Evolutionary conservation across 2,113 vertebrate genomes (phyloP), one percentile per base, ranked within the genome.

Genomic region (Aleadryas rufinucha): DNA sequence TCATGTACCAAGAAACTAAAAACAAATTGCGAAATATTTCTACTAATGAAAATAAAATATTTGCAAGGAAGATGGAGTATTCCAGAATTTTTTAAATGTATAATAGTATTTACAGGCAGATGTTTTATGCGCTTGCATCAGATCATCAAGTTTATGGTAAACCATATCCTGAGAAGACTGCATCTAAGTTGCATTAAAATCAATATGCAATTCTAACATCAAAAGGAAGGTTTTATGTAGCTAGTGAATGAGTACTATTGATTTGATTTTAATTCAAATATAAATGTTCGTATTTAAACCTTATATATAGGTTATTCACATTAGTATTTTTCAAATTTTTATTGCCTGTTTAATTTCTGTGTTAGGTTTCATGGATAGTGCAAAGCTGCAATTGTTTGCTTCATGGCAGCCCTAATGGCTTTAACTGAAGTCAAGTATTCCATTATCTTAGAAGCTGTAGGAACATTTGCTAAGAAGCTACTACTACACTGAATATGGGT

Each of bases 151-250:
- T 35, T 89, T 93, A 89, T 45, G 19, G 44, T 87, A 92, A 94
- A 94, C 50, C 10, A 78, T 64, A 93, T 56, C 10, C 66, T 85
- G 64, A 93, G 84, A 80, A 87, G 23, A 72, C 10, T 68, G 7
- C 31, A 64, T 77, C 70, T 83, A 91, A 80, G 60, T 52, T 78
- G 53, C 24, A 53, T 83, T 93, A 70, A 87, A 95, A 91, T 94
- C 90, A 95, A 94, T 95, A 95, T 50, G 22, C 27, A 91, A 82
- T 88, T 78, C 70, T 69, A 69, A 88, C 66, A 78, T 84, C 24
- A 50, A 88, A 89, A 93, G 23, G 68, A 94, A 93, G 42, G 22
- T 0, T 94, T 94, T 86, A 59, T 70, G 42, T 74, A 69, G 16
- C 7, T 57, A 80, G 4, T 66, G 64, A 95, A 90, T 81, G 18